Percentiles rank a stretch among this genome's conserved stretches.
Conservation (phyloP, 1,140 invertebrate species). For the Reticulitermes speratus region DNA sequence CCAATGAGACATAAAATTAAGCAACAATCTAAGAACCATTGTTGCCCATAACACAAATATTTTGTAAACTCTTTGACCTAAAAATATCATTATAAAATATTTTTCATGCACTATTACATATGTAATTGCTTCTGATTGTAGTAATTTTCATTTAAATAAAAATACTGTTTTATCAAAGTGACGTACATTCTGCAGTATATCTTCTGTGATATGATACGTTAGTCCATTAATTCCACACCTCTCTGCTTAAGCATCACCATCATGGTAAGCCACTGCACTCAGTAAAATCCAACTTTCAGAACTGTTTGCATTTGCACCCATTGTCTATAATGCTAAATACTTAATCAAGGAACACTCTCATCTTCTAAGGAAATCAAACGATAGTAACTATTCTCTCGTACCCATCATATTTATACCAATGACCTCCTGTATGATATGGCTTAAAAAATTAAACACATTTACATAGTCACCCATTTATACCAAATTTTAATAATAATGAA, state of each 20-base stretch:
- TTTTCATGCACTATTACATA: slow-evolving; percentile 1
- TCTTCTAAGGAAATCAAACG: neutral
- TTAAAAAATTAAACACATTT: neutral
- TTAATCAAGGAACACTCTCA: neutral
- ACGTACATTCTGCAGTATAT: neutral
- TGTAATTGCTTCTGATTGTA: slow-evolving; percentile 12
- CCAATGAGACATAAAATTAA: neutral
- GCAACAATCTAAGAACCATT: neutral
- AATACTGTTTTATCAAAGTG: slow-evolving; percentile 15
- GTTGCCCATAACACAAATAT: neutral
- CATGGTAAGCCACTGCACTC: neutral
- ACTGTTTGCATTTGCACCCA: neutral
- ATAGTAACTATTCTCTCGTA: neutral
- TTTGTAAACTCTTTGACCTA: neutral
- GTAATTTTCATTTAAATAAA: slow-evolving; percentile 15
- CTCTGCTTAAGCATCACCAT: neutral
- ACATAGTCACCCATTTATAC: neutral
- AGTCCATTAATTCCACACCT: neutral
- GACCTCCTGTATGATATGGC: neutral
- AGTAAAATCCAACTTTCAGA: neutral
- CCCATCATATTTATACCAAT: neutral
- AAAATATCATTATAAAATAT: slow-evolving; percentile 15
- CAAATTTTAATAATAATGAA: neutral
- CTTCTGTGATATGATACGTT: neutral
- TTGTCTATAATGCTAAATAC: neutral